Evolutionary conservation across 2,113 vertebrate species (phyloP).

Genomic region (Neomonachus schauinslandi): DNA sequence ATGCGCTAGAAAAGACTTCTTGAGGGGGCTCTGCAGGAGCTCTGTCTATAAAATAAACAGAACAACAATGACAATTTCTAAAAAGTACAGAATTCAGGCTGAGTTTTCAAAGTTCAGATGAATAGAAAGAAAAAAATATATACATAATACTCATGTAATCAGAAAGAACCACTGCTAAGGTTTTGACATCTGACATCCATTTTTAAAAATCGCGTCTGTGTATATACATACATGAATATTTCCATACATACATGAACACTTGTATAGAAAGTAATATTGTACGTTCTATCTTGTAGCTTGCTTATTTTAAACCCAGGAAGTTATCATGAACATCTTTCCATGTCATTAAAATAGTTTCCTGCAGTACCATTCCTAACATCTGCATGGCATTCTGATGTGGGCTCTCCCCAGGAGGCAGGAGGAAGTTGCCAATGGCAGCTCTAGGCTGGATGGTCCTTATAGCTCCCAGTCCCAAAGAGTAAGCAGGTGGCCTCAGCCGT

Average conservation of each 20-base stretch:
- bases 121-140: background rate
- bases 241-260: background rate
- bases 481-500: constrained; percentile 49
- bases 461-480: background rate
- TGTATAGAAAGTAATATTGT: background rate
- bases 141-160: accelerated
- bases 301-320: background rate
- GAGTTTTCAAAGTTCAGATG: background rate
- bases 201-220: background rate
- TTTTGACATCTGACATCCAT: background rate
- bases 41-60: background rate
- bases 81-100: background rate
- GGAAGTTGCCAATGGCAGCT: background rate
- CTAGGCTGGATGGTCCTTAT: background rate
- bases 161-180: background rate
- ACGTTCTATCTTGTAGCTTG: background rate
- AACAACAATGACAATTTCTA: background rate
- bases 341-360: background rate
- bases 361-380: background rate
- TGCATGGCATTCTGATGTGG: background rate
- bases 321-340: background rate
- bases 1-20: background rate
- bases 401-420: background rate
- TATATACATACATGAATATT: accelerated
- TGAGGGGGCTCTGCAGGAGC: background rate